Evolutionary conservation across 2,797 vertebrate species (phyloP), one percentile per base, ranked within the genome.

Genomic region (Gadopsis bispinosus): DNA sequence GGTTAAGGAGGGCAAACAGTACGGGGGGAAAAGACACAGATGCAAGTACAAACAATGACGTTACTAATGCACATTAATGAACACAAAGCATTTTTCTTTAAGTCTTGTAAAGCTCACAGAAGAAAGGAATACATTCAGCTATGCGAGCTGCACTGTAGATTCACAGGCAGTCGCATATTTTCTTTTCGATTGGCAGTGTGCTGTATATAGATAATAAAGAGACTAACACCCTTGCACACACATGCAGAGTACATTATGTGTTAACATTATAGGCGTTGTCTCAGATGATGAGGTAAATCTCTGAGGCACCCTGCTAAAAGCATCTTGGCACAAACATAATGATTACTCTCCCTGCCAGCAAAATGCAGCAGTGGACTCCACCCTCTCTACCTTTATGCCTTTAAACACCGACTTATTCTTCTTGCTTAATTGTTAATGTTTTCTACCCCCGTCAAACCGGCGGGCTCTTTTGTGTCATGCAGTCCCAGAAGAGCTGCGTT

Each of bases 291-390:
- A 85, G 73, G 64, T 43, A 67, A 63, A 83, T 80, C 83, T 80
- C 67, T n/a, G 59, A 45, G 68, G 60, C 76, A 91, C 81, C 71
- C 59, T 31, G 76, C 84, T 83, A 50, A 90, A 87, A 91, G 75
- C 62, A 73, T 90, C 82, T 84, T 89, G 83, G 88, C 91, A 86
- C 83, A 83, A 75, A 62, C 69, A 70, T 87, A 90, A 92, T 84
- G 80, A 93, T 90, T 88, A 89, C 87, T 87, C 90, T 89, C 71
- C 65, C 79, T 87, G 83, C 77, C 73, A 82, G 69, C 63, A 59
- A 63, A 90, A 56, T 19, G 4, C 53, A 64, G 58, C 1, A 7
- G 22, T 0, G 60, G 55, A 72, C 87, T 83, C 86, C 88, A 80
- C 91, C 86, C 88, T 88, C 74, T 80, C 53, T 76, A 41, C 43